Conservation (phyloP, 1,140 invertebrate genomes). For the Penaeus chinensis region DNA sequence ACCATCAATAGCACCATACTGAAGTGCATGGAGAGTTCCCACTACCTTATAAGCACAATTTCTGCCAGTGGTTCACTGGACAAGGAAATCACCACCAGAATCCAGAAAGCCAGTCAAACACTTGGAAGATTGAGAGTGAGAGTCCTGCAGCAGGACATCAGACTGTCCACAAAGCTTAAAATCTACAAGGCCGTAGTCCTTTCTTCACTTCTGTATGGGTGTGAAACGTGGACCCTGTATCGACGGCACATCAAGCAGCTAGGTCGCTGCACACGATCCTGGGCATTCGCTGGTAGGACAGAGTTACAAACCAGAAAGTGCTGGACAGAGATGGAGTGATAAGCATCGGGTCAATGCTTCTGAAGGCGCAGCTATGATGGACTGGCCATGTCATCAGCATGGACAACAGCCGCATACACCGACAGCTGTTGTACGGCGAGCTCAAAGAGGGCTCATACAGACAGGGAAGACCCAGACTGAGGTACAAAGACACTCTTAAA, state of each 20-base stretch:
- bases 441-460: constrained; percentile 1
- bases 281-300: background rate
- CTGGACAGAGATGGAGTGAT: background rate
- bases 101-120: background rate
- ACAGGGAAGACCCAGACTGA: constrained; percentile 8
- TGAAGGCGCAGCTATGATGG: background rate
- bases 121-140: constrained; percentile 1
- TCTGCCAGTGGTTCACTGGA: background rate
- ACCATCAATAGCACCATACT: background rate
- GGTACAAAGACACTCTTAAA: constrained; percentile 4
- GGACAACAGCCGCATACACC: background rate
- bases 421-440: background rate
- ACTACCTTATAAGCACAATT: background rate
- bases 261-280: constrained; percentile 2
- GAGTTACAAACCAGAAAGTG: background rate
- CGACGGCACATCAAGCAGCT: background rate
- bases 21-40: background rate
- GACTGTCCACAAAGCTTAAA: constrained; percentile 1
- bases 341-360: background rate
- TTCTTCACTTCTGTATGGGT: constrained; percentile 6
- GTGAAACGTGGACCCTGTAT: background rate
- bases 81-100: background rate
- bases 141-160: background rate
- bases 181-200: constrained; percentile 5
- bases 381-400: background rate